phyloP scores from a whole-genome alignment of 2,113 vertebrate species.

The Daphoenositta chrysoptera region DNA sequence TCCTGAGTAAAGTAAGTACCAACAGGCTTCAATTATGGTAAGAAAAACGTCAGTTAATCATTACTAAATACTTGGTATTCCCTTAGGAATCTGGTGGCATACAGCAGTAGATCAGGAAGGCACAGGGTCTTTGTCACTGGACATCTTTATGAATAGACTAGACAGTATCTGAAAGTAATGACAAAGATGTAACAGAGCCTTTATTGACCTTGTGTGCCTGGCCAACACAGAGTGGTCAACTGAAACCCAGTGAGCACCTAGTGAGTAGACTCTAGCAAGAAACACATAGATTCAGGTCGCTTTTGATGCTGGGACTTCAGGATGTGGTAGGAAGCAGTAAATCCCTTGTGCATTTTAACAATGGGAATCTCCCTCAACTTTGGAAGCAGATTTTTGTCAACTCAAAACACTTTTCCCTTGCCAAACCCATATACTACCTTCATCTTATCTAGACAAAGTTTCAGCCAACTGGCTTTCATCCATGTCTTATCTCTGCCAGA shows the following conservation, averaged over 20 bases:
- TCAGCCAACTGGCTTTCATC: conserved; percentile 56
- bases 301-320: not conserved
- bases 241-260: not conserved
- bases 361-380: conserved; percentile 19
- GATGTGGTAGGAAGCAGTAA: not conserved
- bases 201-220: not conserved
- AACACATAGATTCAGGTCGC: not conserved
- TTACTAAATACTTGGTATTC: not conserved
- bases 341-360: not conserved
- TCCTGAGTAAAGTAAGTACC: not conserved
- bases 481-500: conserved; percentile 60
- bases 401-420: conserved; percentile 12
- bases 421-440: conserved; percentile 40
- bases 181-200: not conserved
- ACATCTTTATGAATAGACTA: not conserved
- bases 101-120: not conserved
- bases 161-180: not conserved
- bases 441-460: conserved; percentile 46
- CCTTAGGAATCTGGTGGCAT: not conserved
- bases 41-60: not conserved
- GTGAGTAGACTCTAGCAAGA: not conserved
- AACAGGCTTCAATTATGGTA: not conserved
- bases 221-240: not conserved
- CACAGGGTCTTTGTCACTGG: not conserved
- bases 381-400: conserved; percentile 35